Percentiles rank a stretch among this genome's conserved stretches.
Evolutionary conservation across 2,113 vertebrate genomes (phyloP).

Genomic region (Rhineura floridana): DNA sequence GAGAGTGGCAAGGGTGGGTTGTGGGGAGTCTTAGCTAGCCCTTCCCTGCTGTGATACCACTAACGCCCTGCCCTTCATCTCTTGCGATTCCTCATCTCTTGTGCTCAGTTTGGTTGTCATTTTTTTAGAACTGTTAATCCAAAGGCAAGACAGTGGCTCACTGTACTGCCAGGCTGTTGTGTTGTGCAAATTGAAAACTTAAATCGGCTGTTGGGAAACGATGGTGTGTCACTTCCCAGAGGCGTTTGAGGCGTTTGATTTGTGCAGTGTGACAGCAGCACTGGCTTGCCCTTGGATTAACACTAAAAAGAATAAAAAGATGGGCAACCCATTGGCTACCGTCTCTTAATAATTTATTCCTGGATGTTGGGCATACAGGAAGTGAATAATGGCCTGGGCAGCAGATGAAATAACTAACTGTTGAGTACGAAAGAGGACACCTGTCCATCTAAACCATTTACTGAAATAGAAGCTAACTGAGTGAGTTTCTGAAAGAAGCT

Average conservation of each 20-base stretch:
- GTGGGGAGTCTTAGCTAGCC: too few relatives aligned
- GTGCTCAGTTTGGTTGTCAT: not conserved
- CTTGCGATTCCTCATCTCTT: not conserved
- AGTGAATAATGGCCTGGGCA: not conserved
- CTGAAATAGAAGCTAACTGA: not conserved
- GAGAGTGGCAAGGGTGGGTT: too few relatives aligned
- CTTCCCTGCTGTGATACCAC: too few relatives aligned
- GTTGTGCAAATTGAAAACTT: too few relatives aligned
- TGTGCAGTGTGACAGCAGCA: too few relatives aligned
- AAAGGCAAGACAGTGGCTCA: not conserved
- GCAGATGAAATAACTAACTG: too few relatives aligned
- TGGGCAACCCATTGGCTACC: not conserved
- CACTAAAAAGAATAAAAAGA: too few relatives aligned
- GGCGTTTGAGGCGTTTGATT: too few relatives aligned
- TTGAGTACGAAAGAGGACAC: not conserved
- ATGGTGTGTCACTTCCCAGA: not conserved
- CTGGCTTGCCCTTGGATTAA: too few relatives aligned
- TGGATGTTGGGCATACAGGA: not conserved
- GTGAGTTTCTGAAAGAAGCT: not conserved
- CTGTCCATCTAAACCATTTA: not conserved
- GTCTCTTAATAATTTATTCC: not conserved
- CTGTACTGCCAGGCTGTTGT: too few relatives aligned
- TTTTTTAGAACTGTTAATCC: not conserved
- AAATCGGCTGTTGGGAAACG: not conserved
- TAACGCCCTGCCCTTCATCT: too few relatives aligned